A percentile compares a stretch with the other conserved stretches of the same genome.
These are phyloP conservation scores for Crocuta crocuta DNA, from an alignment of 2,113 vertebrate species.

Conservation along the genomic window DNA sequence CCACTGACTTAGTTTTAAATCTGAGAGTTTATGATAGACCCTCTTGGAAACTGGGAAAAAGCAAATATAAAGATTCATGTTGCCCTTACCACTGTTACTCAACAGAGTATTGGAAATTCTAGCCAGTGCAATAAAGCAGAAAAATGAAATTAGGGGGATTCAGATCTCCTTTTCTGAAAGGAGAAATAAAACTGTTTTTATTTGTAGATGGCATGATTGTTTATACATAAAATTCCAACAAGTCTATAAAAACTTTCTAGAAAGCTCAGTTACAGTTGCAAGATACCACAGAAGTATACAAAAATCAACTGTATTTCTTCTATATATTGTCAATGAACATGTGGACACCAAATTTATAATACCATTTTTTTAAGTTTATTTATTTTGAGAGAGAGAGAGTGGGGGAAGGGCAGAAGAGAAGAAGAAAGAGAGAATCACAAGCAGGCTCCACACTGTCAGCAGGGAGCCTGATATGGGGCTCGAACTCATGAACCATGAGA, in stretches of 20 bases:
- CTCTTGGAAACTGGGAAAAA: neutral
- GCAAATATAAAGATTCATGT: neutral
- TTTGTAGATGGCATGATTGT: neutral
- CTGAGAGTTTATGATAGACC: neutral
- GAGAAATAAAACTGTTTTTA: neutral
- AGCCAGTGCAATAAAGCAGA: neutral
- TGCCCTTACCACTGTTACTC: neutral
- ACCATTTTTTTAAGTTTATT: neutral
- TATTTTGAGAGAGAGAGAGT: too few relatives aligned
- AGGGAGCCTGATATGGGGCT: too few relatives aligned
- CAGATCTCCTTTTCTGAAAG: neutral
- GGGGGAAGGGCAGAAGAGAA: too few relatives aligned
- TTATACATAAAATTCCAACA: neutral
- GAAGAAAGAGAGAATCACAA: too few relatives aligned
- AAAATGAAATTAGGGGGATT: neutral
- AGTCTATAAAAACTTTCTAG: neutral
- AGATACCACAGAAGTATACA: neutral
- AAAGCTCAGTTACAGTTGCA: slow-evolving; percentile 9
- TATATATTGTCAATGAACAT: neutral
- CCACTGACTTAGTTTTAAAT: neutral
- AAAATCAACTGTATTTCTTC: neutral
- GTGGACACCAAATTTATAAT: neutral
- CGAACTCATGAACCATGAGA: too few relatives aligned
- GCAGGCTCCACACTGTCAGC: too few relatives aligned
- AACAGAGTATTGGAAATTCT: neutral